These are phyloP conservation scores for Eustalomyia histrio DNA, from an alignment of 2,888 invertebrate species.

Conservation along the genomic window DNA sequence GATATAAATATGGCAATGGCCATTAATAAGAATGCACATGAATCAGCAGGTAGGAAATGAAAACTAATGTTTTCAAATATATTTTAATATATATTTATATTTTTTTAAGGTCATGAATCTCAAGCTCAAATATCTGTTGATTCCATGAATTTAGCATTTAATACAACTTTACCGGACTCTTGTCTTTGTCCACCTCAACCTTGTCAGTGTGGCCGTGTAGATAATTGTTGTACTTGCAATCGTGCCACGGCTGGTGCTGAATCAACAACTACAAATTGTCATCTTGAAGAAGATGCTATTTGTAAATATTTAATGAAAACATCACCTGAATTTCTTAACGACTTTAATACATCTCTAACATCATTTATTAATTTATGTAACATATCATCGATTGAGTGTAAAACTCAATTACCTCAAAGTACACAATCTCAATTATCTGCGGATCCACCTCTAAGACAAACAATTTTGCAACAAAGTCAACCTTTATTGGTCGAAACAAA, in stretches of 20 bases:
- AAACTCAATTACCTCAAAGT: neutral
- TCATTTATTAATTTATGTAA: conserved; percentile 43
- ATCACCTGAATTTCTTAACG: conserved; percentile 21
- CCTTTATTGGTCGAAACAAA: neutral
- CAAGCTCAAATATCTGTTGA: conserved; percentile 19
- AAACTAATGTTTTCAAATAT: too few relatives aligned
- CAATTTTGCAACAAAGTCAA: conserved; percentile 8
- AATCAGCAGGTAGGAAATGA: too few relatives aligned
- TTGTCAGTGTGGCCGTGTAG: conserved; percentile 17
- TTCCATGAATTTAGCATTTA: too few relatives aligned
- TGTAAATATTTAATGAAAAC: conserved; percentile 39
- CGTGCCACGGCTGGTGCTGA: conserved; percentile 46
- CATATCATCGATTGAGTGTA: conserved; percentile 9
- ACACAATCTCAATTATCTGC: conserved; percentile 15
- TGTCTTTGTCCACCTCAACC: conserved; percentile 12
- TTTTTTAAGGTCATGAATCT: conserved; percentile 17
- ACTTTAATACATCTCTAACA: conserved; percentile 38
- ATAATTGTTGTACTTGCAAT: conserved; percentile 13
- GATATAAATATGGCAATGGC: neutral
- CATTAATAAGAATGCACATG: too few relatives aligned
- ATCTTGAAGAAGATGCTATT: neutral
- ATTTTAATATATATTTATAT: too few relatives aligned
- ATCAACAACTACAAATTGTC: neutral
- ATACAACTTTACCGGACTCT: too few relatives aligned
- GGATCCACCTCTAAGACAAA: neutral